Evolutionary conservation across 2,113 vertebrate genomes (phyloP).

Genomic region (Dasyornis broadbenti): DNA sequence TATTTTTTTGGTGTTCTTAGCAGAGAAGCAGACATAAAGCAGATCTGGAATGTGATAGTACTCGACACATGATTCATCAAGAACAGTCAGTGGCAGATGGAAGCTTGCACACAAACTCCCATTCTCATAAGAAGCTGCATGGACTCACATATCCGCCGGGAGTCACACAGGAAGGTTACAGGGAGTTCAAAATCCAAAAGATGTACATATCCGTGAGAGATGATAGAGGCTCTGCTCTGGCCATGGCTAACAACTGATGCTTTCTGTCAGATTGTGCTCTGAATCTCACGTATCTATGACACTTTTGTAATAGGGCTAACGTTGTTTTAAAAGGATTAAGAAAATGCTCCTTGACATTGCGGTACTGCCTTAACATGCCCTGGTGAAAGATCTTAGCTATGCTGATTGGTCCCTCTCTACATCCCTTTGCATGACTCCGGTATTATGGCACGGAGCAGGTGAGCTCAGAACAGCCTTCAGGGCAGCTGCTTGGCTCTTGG

Average conservation of each 20-base stretch:
- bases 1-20: background rate
- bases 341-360: background rate
- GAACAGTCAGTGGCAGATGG: background rate
- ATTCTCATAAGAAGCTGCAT: background rate
- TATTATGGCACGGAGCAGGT: background rate
- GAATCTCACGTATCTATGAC: background rate
- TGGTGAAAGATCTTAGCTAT: background rate
- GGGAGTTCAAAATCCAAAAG: background rate
- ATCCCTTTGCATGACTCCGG: background rate
- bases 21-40: background rate
- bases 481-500: background rate
- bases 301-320: background rate
- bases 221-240: background rate
- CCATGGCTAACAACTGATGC: background rate
- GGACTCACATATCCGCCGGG: background rate
- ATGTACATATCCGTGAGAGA: background rate
- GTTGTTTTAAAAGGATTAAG: background rate
- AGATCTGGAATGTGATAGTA: background rate
- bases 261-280: background rate
- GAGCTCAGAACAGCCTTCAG: background rate
- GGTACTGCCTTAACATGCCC: background rate
- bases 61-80: background rate
- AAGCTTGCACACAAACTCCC: background rate
- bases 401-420: background rate
- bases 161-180: background rate